Conservation (phyloP, 2,888 invertebrate species). For the Nomada ruficornis region DNA sequence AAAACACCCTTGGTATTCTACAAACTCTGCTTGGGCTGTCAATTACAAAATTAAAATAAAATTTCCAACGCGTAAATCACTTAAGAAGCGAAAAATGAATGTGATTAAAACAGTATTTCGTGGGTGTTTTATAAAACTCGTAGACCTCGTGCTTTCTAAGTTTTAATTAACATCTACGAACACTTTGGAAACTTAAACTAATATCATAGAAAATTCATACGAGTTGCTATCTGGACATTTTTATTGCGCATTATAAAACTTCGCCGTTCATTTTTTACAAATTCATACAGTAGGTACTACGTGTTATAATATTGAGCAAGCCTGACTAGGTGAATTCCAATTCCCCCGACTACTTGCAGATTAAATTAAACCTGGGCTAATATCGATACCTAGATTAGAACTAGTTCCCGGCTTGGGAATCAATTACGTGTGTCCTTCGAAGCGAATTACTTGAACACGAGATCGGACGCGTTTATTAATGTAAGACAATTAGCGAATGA, state of each 20-base stretch:
- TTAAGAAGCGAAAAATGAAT: too few species aligned
- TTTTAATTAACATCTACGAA: too few species aligned
- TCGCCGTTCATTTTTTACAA: too few species aligned
- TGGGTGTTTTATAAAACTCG: too few species aligned
- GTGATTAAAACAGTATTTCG: too few species aligned
- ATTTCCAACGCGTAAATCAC: neutral
- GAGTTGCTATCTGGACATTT: too few species aligned
- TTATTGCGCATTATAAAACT: too few species aligned
- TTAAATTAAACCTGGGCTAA: constrained; percentile 29
- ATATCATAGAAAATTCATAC: too few species aligned
- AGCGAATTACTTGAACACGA: neutral
- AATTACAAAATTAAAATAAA: neutral
- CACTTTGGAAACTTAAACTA: too few species aligned
- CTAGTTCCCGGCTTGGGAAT: constrained; percentile 19
- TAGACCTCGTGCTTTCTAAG: too few species aligned
- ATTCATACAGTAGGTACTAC: too few species aligned
- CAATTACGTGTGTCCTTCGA: constrained; percentile 7
- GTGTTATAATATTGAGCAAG: neutral
- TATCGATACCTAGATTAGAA: constrained; percentile 21
- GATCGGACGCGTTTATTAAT: neutral
- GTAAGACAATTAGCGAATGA: constrained; percentile 9
- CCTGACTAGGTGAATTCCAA: constrained; percentile 1
- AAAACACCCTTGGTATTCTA: neutral
- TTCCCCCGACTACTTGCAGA: neutral
- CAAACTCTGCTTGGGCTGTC: neutral